Percentiles rank a stretch among this genome's conserved stretches.
phyloP scores from a whole-genome alignment of 2,113 vertebrate genomes.

The Ochotona princeps region DNA sequence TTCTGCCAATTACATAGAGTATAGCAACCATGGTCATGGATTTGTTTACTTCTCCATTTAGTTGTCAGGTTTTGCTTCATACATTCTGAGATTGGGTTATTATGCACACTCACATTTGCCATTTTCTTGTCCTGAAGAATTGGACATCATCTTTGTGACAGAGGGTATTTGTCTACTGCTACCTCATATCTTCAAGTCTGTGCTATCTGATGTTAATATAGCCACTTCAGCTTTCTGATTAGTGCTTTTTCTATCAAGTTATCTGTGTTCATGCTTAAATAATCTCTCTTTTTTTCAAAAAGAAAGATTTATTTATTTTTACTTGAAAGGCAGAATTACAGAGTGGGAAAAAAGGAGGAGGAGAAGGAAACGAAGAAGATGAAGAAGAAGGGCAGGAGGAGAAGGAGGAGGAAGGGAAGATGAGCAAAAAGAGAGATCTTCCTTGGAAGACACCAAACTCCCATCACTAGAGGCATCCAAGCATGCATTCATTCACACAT shows the following conservation, averaged over 20 bases:
- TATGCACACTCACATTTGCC: not conserved
- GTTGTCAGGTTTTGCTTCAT: not conserved
- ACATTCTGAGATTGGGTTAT: not conserved
- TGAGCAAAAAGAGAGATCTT: not conserved
- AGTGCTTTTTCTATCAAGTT: not conserved
- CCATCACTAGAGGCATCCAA: not conserved
- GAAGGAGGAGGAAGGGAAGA: no score
- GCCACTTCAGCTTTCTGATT: not conserved
- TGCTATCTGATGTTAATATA: not conserved
- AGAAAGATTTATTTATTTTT: no score
- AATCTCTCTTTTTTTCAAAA: not conserved
- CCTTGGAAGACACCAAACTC: not conserved
- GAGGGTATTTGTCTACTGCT: not conserved
- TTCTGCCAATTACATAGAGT: not conserved
- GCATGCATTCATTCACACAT: constrained; percentile 2
- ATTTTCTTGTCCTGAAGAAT: not conserved
- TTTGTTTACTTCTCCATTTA: not conserved
- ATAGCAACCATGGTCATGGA: not conserved
- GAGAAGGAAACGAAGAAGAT: no score
- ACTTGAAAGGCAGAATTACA: no score
- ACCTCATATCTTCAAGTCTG: not conserved
- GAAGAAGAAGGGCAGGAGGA: no score
- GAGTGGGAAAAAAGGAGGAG: no score
- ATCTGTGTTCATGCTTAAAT: not conserved
- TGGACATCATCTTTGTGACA: not conserved